phyloP scores from a whole-genome alignment of 2,797 vertebrate species.

The Galaxias olidus region DNA sequence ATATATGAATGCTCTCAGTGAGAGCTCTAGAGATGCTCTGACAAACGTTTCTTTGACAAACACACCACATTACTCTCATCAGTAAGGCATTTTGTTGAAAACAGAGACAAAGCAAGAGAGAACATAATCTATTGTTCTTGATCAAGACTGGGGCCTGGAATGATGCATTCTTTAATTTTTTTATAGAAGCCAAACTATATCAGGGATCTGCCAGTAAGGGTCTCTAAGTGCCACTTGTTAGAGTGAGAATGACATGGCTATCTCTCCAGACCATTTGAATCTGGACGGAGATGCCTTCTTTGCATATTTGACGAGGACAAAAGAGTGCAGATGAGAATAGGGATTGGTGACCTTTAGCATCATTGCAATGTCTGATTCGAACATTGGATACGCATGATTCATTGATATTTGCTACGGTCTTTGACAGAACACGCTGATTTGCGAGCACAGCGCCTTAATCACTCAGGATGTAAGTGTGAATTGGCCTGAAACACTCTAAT shows the following conservation, averaged over 20 bases:
- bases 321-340: conserved; percentile 31
- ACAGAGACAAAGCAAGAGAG: background rate
- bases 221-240: conserved; percentile 12
- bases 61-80: conserved; percentile 9
- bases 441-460: conserved; percentile 41
- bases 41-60: background rate
- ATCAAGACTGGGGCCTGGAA: too few relatives aligned
- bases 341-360: conserved; percentile 38
- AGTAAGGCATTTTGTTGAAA: conserved; percentile 25
- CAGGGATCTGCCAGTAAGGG: conserved; percentile 4
- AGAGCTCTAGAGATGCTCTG: background rate
- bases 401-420: conserved; percentile 31
- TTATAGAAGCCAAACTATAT: background rate
- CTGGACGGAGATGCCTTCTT: conserved; percentile 3
- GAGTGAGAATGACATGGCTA: conserved; percentile 20
- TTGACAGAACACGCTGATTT: conserved; percentile 31
- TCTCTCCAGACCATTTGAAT: conserved; percentile 15
- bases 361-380: conserved; percentile 20
- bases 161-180: too few relatives aligned
- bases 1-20: background rate
- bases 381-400: conserved; percentile 18
- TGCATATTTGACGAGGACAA: conserved; percentile 46
- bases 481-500: conserved; percentile 45
- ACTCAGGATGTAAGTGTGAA: conserved; percentile 33
- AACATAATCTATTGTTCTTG: too few relatives aligned